Conservation (phyloP, 2,888 invertebrate genomes). For the Coelinius sp. region DNA sequence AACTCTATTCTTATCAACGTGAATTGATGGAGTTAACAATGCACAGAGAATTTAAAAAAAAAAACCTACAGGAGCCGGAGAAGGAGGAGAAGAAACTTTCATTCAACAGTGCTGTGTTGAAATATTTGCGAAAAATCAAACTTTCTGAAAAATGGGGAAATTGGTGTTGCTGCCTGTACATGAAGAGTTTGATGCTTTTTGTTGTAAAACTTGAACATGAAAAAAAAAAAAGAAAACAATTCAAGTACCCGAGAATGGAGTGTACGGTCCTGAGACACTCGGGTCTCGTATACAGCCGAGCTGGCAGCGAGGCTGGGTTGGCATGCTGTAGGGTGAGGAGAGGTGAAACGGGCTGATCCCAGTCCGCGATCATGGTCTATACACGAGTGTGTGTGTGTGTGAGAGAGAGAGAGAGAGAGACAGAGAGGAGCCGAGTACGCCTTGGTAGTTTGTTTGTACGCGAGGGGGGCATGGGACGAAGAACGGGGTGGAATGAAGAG, state of each 20-base stretch:
- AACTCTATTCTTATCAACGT: neutral
- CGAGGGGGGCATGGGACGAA: slow-evolving; percentile 32
- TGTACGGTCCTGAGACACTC: slow-evolving; percentile 55
- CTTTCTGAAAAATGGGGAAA: slow-evolving; percentile 18
- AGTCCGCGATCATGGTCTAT: slow-evolving; percentile 35
- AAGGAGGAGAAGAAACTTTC: slow-evolving; percentile 4
- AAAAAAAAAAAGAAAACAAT: neutral
- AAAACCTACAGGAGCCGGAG: neutral
- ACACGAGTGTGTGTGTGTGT: neutral
- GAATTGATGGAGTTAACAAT: slow-evolving; percentile 1
- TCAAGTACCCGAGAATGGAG: slow-evolving; percentile 24
- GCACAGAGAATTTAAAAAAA: neutral
- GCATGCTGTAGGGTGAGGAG: slow-evolving; percentile 42
- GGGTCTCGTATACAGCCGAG: slow-evolving; percentile 52
- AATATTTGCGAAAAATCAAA: slow-evolving; percentile 9
- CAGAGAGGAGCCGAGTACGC: slow-evolving; percentile 35
- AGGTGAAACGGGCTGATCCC: slow-evolving; percentile 53
- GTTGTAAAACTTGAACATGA: neutral
- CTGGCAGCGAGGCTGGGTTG: slow-evolving; percentile 44
- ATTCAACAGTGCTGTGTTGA: neutral
- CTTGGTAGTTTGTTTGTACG: slow-evolving; percentile 43
- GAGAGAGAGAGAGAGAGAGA: slow-evolving; percentile 33
- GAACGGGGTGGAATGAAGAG: slow-evolving; percentile 26
- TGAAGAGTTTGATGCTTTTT: slow-evolving; percentile 3
- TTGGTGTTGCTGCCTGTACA: neutral